Evolutionary conservation across 2,888 invertebrate species (phyloP).

Genomic region (Trachelus stipa): DNA sequence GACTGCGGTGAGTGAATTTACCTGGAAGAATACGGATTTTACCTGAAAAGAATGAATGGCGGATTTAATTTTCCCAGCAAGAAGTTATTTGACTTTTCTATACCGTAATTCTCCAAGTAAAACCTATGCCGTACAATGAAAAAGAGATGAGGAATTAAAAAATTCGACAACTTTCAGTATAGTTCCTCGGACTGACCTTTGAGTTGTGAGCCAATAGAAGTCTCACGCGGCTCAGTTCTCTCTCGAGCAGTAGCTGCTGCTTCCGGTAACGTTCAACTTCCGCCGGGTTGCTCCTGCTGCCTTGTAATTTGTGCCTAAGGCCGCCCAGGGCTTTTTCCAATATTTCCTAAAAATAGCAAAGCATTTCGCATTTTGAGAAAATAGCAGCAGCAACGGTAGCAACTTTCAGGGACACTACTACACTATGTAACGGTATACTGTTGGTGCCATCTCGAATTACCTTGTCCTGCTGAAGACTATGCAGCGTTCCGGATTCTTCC

Average conservation of each 20-base stretch:
- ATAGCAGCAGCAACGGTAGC: too few relatives aligned
- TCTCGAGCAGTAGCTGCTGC: slow-evolving; percentile 78
- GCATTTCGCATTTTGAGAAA: not conserved
- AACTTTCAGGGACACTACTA: not conserved
- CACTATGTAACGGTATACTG: not conserved
- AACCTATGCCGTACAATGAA: not conserved
- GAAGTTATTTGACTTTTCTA: not conserved
- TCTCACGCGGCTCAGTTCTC: slow-evolving; percentile 86
- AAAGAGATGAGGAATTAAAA: not conserved
- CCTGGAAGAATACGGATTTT: slow-evolving; percentile 52
- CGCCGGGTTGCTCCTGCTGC: slow-evolving; percentile 71
- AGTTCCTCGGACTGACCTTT: slow-evolving; percentile 72
- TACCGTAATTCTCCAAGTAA: too few relatives aligned
- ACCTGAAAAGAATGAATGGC: slow-evolving; percentile 51
- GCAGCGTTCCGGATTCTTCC: slow-evolving; percentile 80
- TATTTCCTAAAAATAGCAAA: slow-evolving; percentile 68
- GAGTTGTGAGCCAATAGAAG: slow-evolving; percentile 91
- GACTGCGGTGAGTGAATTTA: slow-evolving; percentile 31
- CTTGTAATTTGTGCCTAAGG: slow-evolving; percentile 75
- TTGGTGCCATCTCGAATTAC: slow-evolving; percentile 47
- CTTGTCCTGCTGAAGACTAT: slow-evolving; percentile 81
- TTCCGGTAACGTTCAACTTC: slow-evolving; percentile 77
- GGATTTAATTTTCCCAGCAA: slow-evolving; percentile 32
- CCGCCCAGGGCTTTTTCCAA: slow-evolving; percentile 77
- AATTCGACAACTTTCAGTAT: slow-evolving; percentile 45